Evolutionary conservation across 2,888 invertebrate species (phyloP), one percentile per base, ranked within the genome.

Genomic region (Volucella zonaria): DNA sequence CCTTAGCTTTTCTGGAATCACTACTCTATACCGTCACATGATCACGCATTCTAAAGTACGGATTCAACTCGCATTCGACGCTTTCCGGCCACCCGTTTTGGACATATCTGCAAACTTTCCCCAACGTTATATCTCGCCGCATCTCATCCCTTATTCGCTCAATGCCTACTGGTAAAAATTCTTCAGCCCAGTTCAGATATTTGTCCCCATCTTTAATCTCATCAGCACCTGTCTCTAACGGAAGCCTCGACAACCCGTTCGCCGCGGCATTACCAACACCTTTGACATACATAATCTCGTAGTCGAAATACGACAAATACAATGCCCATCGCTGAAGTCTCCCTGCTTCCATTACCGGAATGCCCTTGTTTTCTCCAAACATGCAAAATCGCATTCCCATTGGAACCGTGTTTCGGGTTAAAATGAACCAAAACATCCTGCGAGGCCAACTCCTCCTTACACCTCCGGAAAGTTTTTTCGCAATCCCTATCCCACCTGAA

Each of bases 401-500:
- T 82, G 85, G 31, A 87, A 86, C 23, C 86, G 76, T 8, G 89
- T 86, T 76, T 51, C 51, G 51, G 15, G 14, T 51, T 51, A 14
- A 51, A 51, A 14, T 51, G 51, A 51, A 51, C 51, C 51, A 10
- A 51, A 1, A 51, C 51, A 1, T 51, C 14, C 2, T 4, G 15
- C n/a, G n/a, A 51, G 8, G 14, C 11, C 6, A 51, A 4, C 12
- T 12, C 51, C 10, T 12, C 8, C 14, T 51, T 51, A 14, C 51
- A 51, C n/a, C n/a, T n/a, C n/a, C n/a, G n/a, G n/a, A n/a, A n/a
- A n/a, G n/a, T n/a, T n/a, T n/a, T n/a, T n/a, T n/a, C n/a, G n/a
- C n/a, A n/a, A n/a, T n/a, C n/a, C n/a, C n/a, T n/a, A n/a, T n/a
- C n/a, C n/a, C n/a, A n/a, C n/a, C n/a, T n/a, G n/a, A n/a, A n/a